These are phyloP conservation scores for Lasioglossum villosulum DNA, from an alignment of 2,888 invertebrate species.

Conservation along the genomic window DNA sequence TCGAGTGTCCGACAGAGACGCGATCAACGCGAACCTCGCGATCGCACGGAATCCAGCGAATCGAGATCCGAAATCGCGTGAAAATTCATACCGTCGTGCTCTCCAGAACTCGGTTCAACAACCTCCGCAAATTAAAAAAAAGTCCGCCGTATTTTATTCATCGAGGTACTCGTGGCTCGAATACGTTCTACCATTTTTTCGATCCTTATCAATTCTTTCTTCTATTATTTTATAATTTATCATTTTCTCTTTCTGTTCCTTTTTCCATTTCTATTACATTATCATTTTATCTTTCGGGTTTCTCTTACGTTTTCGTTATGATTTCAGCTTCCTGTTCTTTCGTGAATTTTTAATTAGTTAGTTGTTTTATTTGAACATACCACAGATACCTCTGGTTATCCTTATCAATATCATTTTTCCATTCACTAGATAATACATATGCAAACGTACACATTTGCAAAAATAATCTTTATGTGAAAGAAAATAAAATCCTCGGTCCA, in stretches of 20 bases:
- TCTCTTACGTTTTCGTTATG: no score
- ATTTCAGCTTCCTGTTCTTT: background rate
- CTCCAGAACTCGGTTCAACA: background rate
- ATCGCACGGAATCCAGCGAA: background rate
- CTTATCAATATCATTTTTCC: background rate
- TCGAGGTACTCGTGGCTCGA: background rate
- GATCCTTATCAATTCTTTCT: no score
- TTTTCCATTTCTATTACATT: background rate
- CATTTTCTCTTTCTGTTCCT: background rate
- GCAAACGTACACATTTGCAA: no score
- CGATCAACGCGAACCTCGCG: background rate
- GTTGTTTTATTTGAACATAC: no score
- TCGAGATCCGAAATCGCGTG: background rate
- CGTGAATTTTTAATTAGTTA: no score
- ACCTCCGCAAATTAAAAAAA: background rate
- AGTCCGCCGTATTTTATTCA: background rate
- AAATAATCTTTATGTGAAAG: no score
- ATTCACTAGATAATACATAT: background rate
- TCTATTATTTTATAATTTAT: no score
- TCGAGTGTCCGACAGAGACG: constrained; percentile 13
- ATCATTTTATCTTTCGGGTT: background rate
- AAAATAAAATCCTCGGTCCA: no score
- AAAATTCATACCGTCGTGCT: background rate
- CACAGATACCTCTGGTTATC: background rate
- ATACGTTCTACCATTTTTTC: no score